Percentiles rank a stretch among this genome's conserved stretches.
Evolutionary conservation across 2,113 vertebrate species (phyloP).

Genomic region (Struthidea cinerea): DNA sequence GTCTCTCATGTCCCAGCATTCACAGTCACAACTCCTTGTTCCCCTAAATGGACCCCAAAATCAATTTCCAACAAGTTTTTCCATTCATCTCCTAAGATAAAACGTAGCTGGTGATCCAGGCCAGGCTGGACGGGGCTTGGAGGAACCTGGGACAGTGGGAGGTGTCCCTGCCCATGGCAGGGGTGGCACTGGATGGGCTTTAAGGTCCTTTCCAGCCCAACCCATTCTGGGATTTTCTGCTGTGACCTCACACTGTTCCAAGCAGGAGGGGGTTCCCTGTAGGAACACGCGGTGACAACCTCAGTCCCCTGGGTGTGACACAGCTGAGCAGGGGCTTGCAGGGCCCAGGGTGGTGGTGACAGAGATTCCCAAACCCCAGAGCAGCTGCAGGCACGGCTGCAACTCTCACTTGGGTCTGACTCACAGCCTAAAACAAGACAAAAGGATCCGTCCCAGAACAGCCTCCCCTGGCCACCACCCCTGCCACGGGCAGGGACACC

Average conservation of each 20-base stretch:
- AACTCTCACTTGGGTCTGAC: not conserved
- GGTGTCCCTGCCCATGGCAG: not conserved
- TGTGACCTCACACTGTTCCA: not conserved
- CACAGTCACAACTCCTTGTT: not conserved
- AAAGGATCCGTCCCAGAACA: not conserved
- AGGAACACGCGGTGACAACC: not conserved
- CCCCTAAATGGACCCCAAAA: fast-evolving
- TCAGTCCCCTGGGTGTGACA: fast-evolving
- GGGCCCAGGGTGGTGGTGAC: fast-evolving
- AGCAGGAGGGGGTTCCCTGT: not conserved
- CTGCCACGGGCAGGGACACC: not conserved
- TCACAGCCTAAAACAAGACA: not conserved
- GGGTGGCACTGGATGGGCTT: not conserved
- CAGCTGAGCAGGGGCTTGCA: fast-evolving
- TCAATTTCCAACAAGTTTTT: fast-evolving
- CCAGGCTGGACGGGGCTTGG: not conserved
- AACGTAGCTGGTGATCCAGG: fast-evolving
- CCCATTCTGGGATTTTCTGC: not conserved
- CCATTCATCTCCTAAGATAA: not conserved
- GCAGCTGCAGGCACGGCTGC: not conserved
- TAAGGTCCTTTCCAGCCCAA: not conserved
- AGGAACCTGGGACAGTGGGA: fast-evolving
- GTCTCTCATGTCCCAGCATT: not conserved
- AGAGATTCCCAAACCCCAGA: not conserved
- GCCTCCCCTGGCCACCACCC: not conserved